Conservation (phyloP, 2,113 vertebrate genomes). For the Galbula dea region DNA sequence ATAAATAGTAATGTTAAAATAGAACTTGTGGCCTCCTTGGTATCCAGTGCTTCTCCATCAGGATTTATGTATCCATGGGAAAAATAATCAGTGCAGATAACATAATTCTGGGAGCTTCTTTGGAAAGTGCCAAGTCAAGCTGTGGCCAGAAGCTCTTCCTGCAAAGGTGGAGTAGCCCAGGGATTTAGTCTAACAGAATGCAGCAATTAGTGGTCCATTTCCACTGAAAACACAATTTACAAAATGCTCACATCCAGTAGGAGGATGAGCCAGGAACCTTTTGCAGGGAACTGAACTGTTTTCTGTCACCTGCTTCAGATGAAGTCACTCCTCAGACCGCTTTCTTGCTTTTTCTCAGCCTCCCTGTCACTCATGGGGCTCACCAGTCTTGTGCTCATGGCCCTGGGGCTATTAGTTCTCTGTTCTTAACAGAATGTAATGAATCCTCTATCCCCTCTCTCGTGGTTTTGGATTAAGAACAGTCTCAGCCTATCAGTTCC, state of each 20-base stretch:
- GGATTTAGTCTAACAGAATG: not conserved
- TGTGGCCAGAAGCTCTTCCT: not conserved
- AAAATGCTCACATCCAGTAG: not conserved
- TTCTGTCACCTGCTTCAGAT: not conserved
- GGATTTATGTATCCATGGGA: not conserved
- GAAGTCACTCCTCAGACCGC: not conserved
- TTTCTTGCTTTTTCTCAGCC: not conserved
- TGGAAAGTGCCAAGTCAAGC: not conserved
- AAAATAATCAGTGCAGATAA: not conserved
- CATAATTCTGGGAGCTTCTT: not conserved
- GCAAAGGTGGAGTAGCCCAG: not conserved
- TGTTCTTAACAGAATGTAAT: not conserved
- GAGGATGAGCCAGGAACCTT: not conserved
- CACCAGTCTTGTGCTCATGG: not conserved
- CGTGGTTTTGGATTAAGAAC: not conserved
- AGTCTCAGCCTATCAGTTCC: not conserved
- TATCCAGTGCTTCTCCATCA: not conserved
- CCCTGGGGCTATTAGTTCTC: not conserved
- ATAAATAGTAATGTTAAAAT: not conserved
- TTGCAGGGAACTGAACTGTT: not conserved
- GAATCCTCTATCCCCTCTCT: not conserved
- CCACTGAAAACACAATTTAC: not conserved
- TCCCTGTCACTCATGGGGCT: not conserved
- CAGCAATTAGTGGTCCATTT: not conserved
- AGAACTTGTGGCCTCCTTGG: not conserved